phyloP scores from a whole-genome alignment of 1,140 invertebrate species.

The Ceratina japonica region DNA sequence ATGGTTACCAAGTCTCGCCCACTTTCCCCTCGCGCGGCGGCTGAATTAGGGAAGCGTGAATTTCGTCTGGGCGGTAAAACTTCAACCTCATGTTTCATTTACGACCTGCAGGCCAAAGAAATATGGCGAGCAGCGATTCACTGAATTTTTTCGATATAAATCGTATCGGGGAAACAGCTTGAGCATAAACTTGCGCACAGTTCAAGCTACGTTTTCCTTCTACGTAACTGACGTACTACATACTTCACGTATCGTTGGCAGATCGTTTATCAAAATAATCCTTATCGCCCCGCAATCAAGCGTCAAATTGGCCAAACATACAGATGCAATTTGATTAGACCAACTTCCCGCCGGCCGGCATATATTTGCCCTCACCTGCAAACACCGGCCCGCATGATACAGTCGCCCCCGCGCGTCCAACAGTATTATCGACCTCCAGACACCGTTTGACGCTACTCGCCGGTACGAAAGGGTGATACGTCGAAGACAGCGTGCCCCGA shows the following conservation, averaged over 20 bases:
- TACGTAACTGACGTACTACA: no score
- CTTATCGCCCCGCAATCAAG: neutral
- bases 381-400: neutral
- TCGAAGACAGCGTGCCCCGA: neutral
- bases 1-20: neutral
- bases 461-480: no score
- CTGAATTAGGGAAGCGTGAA: constrained; percentile 6
- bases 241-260: neutral
- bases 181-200: no score
- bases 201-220: no score
- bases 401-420: neutral
- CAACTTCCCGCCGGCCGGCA: neutral
- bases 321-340: neutral
- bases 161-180: no score
- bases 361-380: neutral
- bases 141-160: no score
- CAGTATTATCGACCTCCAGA: neutral
- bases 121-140: no score
- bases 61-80: constrained; percentile 5
- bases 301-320: neutral
- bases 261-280: neutral
- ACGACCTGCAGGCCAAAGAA: no score
- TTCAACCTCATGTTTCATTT: neutral
- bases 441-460: no score
- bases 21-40: neutral